A percentile compares a stretch with the other conserved stretches of the same genome.
Conservation (phyloP, 2,113 vertebrate genomes). For the Dromiciops gliroides region DNA sequence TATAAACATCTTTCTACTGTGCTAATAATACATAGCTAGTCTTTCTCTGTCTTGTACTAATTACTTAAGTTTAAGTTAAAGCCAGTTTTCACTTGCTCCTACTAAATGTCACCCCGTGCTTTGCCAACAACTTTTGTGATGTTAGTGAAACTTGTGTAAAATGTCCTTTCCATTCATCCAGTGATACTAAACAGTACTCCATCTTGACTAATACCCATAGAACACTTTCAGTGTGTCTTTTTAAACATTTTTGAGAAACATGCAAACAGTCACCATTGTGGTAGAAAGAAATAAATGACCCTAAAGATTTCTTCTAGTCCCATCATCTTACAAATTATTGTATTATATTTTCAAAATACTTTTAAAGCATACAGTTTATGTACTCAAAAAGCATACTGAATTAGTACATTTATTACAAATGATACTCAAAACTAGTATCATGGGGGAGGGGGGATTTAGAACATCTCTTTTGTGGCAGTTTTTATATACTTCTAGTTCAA, state of each 20-base stretch:
- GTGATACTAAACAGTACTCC: not conserved
- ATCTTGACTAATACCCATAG: not conserved
- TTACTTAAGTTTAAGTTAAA: not conserved
- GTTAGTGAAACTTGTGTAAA: not conserved
- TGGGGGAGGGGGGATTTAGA: not conserved
- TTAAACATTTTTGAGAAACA: conserved; percentile 10
- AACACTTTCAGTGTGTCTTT: not conserved
- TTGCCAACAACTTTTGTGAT: not conserved
- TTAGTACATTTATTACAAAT: conserved; percentile 24
- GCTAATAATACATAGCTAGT: not conserved
- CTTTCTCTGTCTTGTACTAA: not conserved
- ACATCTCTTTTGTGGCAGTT: conserved; percentile 21
- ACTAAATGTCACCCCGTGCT: not conserved
- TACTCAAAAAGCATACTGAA: conserved; percentile 11
- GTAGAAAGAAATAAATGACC: not conserved
- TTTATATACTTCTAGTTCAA: not conserved
- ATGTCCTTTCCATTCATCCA: not conserved
- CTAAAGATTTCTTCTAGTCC: conserved; percentile 31
- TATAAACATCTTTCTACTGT: accelerated
- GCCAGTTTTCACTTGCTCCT: not conserved
- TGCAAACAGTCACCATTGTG: not conserved
- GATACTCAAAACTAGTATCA: not conserved
- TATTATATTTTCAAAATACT: conserved; percentile 37
- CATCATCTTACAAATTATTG: not conserved
- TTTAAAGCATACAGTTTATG: conserved; percentile 19